A percentile compares a stretch with the other conserved stretches of the same genome.
Conservation (phyloP, 2,113 vertebrate species). For the Zingel zingel region DNA sequence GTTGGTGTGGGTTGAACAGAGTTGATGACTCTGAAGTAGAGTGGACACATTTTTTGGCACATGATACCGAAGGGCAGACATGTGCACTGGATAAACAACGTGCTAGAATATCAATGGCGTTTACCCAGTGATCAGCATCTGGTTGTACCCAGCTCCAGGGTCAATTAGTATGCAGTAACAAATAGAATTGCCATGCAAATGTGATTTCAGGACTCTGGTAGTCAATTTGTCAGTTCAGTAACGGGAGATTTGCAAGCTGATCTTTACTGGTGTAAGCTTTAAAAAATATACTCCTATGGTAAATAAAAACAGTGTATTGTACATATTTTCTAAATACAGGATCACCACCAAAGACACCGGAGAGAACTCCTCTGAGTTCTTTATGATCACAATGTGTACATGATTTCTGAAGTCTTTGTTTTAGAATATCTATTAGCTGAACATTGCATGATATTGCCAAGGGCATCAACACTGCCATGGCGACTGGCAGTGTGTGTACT, state of each 20-base stretch:
- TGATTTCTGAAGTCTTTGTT: constrained; percentile 15
- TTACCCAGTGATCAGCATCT: constrained; percentile 27
- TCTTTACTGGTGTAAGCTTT: neutral
- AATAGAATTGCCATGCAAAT: neutral
- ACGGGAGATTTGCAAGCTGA: neutral
- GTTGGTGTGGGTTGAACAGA: constrained; percentile 32
- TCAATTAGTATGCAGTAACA: constrained; percentile 6
- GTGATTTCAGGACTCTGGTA: neutral
- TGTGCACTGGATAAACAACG: constrained; percentile 27
- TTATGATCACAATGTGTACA: neutral
- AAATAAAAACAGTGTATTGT: neutral
- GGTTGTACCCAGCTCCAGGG: neutral
- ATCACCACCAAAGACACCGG: neutral
- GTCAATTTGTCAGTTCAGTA: neutral
- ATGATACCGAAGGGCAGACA: constrained; percentile 6
- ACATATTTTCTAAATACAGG: neutral
- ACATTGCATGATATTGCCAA: neutral
- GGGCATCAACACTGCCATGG: constrained; percentile 45
- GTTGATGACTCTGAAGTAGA: constrained; percentile 41
- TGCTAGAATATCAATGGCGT: constrained; percentile 25
- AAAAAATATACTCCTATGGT: neutral
- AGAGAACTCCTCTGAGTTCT: neutral
- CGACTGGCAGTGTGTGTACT: constrained; percentile 8
- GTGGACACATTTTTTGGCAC: constrained; percentile 42
- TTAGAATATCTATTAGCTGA: constrained; percentile 7